Evolutionary conservation across 2,113 vertebrate species (phyloP).

Genomic region (Bagarius yarrelli): DNA sequence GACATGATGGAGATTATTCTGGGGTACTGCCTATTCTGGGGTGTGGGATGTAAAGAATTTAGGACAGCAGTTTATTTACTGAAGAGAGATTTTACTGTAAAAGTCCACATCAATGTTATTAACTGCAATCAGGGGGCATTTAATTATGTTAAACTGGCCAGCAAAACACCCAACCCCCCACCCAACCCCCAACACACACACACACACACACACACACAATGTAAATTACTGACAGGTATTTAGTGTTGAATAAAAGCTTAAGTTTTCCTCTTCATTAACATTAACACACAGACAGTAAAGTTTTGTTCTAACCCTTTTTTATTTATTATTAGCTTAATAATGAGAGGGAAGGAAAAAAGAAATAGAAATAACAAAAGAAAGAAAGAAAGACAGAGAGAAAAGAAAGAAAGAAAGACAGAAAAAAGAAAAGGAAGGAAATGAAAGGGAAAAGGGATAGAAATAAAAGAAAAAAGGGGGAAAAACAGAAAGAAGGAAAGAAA

Average conservation of each 20-base stretch:
- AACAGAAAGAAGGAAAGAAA: not conserved
- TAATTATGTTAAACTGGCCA: not conserved
- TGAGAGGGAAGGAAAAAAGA: too few species aligned
- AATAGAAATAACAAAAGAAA: too few species aligned
- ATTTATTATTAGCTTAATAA: too few species aligned
- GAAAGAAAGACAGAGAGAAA: too few species aligned
- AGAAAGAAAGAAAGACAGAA: too few species aligned
- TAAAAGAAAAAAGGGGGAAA: too few species aligned
- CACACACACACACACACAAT: slow-evolving; percentile 5
- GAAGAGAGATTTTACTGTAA: not conserved
- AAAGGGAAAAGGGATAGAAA: too few species aligned
- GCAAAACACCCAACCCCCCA: not conserved
- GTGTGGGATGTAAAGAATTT: not conserved
- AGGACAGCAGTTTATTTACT: not conserved
- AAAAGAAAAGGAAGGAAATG: not conserved
- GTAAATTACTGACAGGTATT: not conserved
- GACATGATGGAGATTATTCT: too few species aligned
- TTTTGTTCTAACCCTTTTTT: too few species aligned
- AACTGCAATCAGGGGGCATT: not conserved
- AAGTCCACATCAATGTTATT: not conserved
- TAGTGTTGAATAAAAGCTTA: not conserved
- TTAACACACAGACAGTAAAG: not conserved
- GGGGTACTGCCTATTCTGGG: too few species aligned
- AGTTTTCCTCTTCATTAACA: not conserved
- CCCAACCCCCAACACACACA: slow-evolving; percentile 4